A percentile compares a stretch with the other conserved stretches of the same genome.
Conservation (phyloP, 1,140 invertebrate species). For the Drosophila busckii region DNA sequence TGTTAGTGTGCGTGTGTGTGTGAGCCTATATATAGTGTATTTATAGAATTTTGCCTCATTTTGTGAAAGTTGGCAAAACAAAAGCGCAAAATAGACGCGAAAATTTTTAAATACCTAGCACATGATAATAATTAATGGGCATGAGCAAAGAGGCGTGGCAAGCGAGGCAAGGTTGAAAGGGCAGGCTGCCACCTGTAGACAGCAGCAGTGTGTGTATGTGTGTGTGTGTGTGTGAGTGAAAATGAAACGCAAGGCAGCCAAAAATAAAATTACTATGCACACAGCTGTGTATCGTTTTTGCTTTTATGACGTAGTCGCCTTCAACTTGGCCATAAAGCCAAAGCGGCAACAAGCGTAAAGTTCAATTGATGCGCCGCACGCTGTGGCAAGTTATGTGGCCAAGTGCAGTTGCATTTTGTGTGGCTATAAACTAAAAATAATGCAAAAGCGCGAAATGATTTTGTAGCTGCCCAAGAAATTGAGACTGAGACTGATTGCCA, state of each 20-base stretch:
- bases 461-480: no score
- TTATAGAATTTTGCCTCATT: constrained; percentile 76
- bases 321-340: constrained; percentile 26
- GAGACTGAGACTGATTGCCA: no score
- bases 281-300: constrained; percentile 21
- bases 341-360: background rate
- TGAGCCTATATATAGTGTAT: constrained; percentile 35
- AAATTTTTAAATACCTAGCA: constrained; percentile 60
- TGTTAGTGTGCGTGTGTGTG: no score
- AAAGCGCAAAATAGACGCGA: constrained; percentile 44
- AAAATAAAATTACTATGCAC: constrained; percentile 54
- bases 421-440: constrained; percentile 14
- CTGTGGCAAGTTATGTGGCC: background rate
- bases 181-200: constrained; percentile 57
- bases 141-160: background rate
- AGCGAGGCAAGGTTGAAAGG: constrained; percentile 2
- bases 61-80: constrained; percentile 63
- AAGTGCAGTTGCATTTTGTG: constrained; percentile 8
- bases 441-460: no score
- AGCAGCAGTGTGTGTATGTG: constrained; percentile 24
- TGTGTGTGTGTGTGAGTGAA: no score
- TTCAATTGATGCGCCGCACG: no score
- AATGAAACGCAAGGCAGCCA: constrained; percentile 51
- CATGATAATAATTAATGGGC: no score
- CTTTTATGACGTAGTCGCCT: constrained; percentile 36